Base-by-base conservation (phyloP, 2,888 invertebrate genomes). In the Orchesellides sinensis region DNA sequence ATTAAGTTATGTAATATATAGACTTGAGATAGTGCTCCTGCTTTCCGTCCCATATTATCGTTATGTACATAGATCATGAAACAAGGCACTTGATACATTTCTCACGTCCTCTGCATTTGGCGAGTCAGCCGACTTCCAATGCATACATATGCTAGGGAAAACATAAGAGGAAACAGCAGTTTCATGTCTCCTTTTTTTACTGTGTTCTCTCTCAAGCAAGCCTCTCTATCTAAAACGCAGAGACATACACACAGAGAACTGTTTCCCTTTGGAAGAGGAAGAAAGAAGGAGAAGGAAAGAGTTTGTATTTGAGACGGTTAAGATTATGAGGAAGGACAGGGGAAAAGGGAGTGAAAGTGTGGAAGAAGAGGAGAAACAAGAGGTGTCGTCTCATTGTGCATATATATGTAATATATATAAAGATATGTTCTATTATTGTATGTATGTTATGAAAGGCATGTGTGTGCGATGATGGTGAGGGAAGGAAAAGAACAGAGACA, bases 1-100 rank as follows among this genome's bases (percentile, higher is more conserved):
- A 65, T 45, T 47, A 29, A 52, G 65, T 45, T 66, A 35, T 75
- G 56, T 75, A 75, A 66, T 56, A 66, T n/a, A n/a, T 75, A 56
- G 17, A 63, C 59, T 59, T 14, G 54, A 54, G 21, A n/a, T 72
- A 19, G 59, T 63, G 40, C 47, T 65, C 32, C 56, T 66, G 45
- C 14, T 59, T 49, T 69, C 61, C 49, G 49, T 47, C 47, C 14
- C 52, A 17, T 49, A 66, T 66, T 68, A 59, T 47, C 69, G 47
- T 59, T 70, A 79, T 79, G 79, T 79, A 79, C 79, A 79, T 79
- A 79, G 79, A 79, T 79, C 79, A 79, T 75, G 82, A 79, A 82
- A 83, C 78, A 63, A 68, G 78, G 61, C 78, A 83, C 82, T 85
- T 85, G 70, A 83, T 85, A 85, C 77, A 85, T 83, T 85, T 61